Conservation (phyloP, 1,140 invertebrate species). For the Trichoplusia ni region DNA sequence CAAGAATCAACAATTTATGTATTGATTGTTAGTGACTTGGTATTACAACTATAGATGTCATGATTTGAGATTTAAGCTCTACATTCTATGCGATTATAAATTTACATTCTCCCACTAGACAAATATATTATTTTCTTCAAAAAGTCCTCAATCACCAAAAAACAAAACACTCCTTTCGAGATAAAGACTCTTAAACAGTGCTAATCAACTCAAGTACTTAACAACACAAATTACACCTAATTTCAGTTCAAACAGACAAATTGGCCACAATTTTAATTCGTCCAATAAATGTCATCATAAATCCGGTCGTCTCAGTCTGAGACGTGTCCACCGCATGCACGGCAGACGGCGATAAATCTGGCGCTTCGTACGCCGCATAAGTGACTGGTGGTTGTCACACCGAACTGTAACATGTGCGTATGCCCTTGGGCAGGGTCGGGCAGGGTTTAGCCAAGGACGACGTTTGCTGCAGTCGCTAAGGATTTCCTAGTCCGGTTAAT, state of each 20-base stretch:
- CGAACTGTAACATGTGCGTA: neutral
- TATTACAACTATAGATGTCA: no score
- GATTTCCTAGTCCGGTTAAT: no score
- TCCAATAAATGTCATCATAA: constrained; percentile 62
- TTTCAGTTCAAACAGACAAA: constrained; percentile 13
- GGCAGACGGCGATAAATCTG: constrained; percentile 63
- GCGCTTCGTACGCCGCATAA: constrained; percentile 18
- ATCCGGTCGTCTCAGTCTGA: constrained; percentile 55
- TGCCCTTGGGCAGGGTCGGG: neutral
- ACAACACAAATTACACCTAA: neutral
- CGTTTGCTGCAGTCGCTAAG: no score
- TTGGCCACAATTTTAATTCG: constrained; percentile 44
- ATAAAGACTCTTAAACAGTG: no score
- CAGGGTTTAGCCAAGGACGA: neutral
- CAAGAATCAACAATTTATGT: no score
- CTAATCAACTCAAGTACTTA: neutral
- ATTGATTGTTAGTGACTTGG: no score
- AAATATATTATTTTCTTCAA: no score
- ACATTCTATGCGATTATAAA: no score
- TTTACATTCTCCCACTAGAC: no score
- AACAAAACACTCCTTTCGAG: no score
- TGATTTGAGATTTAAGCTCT: no score
- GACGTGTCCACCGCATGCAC: constrained; percentile 47
- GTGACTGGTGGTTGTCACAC: constrained; percentile 27
- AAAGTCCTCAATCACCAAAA: no score